These are phyloP conservation scores for Spilarctia lutea DNA, from an alignment of 2,888 invertebrate genomes.

Conservation along the genomic window DNA sequence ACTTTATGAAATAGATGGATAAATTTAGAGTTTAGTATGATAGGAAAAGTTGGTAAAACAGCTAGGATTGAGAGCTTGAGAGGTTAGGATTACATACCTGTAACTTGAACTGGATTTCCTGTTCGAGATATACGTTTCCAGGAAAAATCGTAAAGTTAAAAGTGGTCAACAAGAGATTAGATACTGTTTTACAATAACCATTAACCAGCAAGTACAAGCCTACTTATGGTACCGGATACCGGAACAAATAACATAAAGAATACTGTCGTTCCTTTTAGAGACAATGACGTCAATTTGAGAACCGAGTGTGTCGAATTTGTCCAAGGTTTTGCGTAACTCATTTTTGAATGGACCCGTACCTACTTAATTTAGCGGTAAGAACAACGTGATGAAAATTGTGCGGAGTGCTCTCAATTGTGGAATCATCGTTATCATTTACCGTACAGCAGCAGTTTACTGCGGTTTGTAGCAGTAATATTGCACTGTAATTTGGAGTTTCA, in stretches of 20 bases:
- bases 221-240: slow-evolving; percentile 12
- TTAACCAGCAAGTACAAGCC: slow-evolving; percentile 12
- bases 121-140: not conserved
- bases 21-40: not conserved
- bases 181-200: slow-evolving; percentile 7
- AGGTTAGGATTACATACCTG: not conserved
- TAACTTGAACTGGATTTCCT: not conserved
- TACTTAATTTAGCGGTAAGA: slow-evolving; percentile 17
- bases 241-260: slow-evolving; percentile 29
- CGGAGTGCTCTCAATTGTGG: slow-evolving; percentile 34
- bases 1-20: not conserved
- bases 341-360: not conserved
- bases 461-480: slow-evolving; percentile 32
- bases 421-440: slow-evolving; percentile 31
- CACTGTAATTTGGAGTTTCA: slow-evolving; percentile 21
- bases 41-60: not conserved
- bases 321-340: slow-evolving; percentile 9
- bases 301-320: slow-evolving; percentile 14
- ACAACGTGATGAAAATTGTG: slow-evolving; percentile 9
- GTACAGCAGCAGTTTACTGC: slow-evolving; percentile 19
- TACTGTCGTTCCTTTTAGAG: not conserved
- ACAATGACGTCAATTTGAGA: slow-evolving; percentile 21
- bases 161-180: slow-evolving; percentile 6
- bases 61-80: not conserved
- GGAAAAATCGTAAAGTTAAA: not conserved